Base-by-base conservation (phyloP, 2,888 invertebrate genomes). In the Cerastis leucographa region DNA sequence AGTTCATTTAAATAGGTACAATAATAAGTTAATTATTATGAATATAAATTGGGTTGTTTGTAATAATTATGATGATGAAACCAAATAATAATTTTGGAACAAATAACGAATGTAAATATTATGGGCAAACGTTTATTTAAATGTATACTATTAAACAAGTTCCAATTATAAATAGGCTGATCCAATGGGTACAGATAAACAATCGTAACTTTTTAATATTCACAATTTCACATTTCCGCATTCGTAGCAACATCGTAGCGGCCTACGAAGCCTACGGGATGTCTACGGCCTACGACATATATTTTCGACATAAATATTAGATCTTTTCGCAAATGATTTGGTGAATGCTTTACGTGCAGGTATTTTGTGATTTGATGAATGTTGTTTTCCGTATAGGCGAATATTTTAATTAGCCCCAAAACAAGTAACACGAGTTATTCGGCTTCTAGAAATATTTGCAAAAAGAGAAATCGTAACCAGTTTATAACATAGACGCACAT, bases 391-490 rank as follows among this genome's bases (percentile, higher is more conserved):
- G n/a, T 25, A n/a, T 64, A 0, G 14, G n/a, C 42, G 42, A 64
- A 29, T 70, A 17, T 56, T 49, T 42, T 7, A 25, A 17, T 0
- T 44, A 56, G 25, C 35, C 8, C 22, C 12, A 49, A 64, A 78
- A 71, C 71, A 51, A 59, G 65, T 11, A 40, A 71, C 49, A 61
- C 78, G n/a, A 66, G 51, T 72, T 54, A 54, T 61, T 79, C 65
- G 35, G 40, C 25, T 59, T 44, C 54, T 64, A 25, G 17, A 54
- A 61, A 68, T 42, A 73, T 46, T 66, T 62, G n/a, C 25, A 12
- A 70, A 82, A 81, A 82, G 62, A 71, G 81, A 81, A 81, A 77
- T 70, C 77, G 29, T 17, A 71, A 74, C 51, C 70, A 56, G 62
- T 69, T 72, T 69, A 35, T 22, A 11, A 3, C 59, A 42, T 25